Conservation (phyloP, 1,140 invertebrate genomes). For the Eulimnadia texana region DNA sequence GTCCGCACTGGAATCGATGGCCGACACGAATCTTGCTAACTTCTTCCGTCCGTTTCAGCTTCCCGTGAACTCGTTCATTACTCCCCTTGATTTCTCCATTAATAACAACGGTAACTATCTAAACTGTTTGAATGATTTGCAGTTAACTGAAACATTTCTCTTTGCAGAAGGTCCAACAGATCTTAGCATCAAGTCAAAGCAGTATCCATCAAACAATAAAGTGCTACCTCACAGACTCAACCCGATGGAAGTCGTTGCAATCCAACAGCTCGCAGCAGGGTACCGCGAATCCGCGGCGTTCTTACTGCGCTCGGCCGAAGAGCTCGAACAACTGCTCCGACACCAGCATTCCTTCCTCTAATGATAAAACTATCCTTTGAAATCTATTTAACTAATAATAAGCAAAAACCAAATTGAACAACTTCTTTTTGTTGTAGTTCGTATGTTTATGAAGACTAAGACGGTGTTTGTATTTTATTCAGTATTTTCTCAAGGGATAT, state of each 20-base stretch:
- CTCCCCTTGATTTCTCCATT: background rate
- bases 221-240: conserved; percentile 68
- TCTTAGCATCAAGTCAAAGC: conserved; percentile 55
- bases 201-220: conserved; percentile 23
- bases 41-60: background rate
- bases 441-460: no score
- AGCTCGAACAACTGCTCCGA: conserved; percentile 74
- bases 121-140: no score
- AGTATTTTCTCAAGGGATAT: no score
- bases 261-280: conserved; percentile 82
- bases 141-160: no score
- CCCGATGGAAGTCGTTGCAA: conserved; percentile 76
- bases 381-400: no score
- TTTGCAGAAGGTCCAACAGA: conserved; percentile 75
- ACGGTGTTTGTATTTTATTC: no score
- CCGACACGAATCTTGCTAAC: background rate
- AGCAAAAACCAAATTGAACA: no score
- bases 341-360: conserved; percentile 46
- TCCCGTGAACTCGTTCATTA: background rate
- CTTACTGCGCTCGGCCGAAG: conserved; percentile 82
- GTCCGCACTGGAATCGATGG: background rate
- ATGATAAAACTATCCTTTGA: background rate
- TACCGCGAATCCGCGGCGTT: conserved; percentile 93
- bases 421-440: no score
- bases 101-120: background rate